Evolutionary conservation across 35 echinoderm and acorn worm species (phyloP), one percentile per base, ranked within the genome.

Genomic region (Acanthaster planci): DNA sequence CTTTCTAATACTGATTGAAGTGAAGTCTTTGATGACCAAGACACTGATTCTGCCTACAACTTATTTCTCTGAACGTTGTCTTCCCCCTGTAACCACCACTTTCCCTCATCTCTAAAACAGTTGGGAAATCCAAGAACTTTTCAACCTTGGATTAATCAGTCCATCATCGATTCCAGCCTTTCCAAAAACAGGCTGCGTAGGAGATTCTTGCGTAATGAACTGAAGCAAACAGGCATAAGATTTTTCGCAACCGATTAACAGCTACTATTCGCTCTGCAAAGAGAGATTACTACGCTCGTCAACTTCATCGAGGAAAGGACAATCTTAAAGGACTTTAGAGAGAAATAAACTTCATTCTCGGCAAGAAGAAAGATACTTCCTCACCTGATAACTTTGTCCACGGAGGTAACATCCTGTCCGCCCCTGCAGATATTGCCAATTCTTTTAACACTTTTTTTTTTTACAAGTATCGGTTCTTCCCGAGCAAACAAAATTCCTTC

Each of bases 181-280:
- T 67, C 21, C 22, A 56, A 56, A n/a, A 56, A 56, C 54, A 56
- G 54, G 1, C 54, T 56, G 22, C 54, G 22, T n/a, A 15, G 54
- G 22, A 15, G 54, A 15, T 56, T 56, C 54, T 56, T 56, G 54
- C 54, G 54, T n/a, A 56, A 56, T 56, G 15, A 56, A 18, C 54
- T 27, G 59, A 67, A 67, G 59, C 59, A 15, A 67, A 67, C n/a
- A n/a, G 23, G n/a, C 59, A 67, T 22, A 67, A 67, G 23, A 67
- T n/a, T 67, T 67, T 21, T 31, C 59, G 59, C 18, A 67, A 67
- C n/a, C 21, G 21, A n/a, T n/a, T 67, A 27, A 19, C 59, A 19
- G 30, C 59, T 27, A 67, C 59, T 31, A 67, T 67, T 31, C 59
- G 59, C 59, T 22, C 12, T 19, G 59, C 59, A 14, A 67, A 67